Conservation (phyloP, 2,797 vertebrate genomes). For the Oreortyx pictus region DNA sequence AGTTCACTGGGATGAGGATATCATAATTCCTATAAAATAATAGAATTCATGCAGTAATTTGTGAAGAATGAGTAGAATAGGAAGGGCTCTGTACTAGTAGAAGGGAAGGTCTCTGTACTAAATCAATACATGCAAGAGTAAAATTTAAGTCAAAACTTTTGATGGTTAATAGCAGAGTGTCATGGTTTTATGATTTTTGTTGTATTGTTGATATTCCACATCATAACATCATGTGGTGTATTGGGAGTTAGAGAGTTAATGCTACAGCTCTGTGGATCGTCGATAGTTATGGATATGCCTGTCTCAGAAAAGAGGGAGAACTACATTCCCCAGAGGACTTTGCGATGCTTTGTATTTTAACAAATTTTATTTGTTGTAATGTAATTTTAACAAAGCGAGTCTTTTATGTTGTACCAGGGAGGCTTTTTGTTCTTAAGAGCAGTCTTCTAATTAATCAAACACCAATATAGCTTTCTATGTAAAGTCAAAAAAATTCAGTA, state of each 20-base stretch:
- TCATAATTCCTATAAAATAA: conserved; percentile 14
- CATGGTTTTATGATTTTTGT: too few relatives aligned
- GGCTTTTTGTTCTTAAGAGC: not conserved
- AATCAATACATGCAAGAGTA: not conserved
- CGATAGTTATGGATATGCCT: too few relatives aligned
- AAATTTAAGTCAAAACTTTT: not conserved
- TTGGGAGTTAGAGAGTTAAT: too few relatives aligned
- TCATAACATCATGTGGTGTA: too few relatives aligned
- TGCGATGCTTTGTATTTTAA: too few relatives aligned
- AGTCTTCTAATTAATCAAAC: not conserved
- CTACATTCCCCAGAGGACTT: too few relatives aligned
- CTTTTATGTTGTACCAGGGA: not conserved
- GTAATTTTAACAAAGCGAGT: not conserved
- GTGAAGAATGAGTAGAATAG: not conserved
- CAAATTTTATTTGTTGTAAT: too few relatives aligned
- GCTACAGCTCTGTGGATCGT: too few relatives aligned
- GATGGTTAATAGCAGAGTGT: not conserved
- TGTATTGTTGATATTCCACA: too few relatives aligned
- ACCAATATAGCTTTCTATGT: not conserved
- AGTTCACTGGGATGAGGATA: conserved; percentile 9
- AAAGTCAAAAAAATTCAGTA: not conserved
- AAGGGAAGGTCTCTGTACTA: not conserved
- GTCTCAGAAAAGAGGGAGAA: too few relatives aligned
- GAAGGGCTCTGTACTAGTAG: too few relatives aligned
- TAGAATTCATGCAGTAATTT: not conserved